Percentiles rank a stretch among this genome's conserved stretches.
phyloP scores from a whole-genome alignment of 2,888 invertebrate species.

The Rhagium mordax region DNA sequence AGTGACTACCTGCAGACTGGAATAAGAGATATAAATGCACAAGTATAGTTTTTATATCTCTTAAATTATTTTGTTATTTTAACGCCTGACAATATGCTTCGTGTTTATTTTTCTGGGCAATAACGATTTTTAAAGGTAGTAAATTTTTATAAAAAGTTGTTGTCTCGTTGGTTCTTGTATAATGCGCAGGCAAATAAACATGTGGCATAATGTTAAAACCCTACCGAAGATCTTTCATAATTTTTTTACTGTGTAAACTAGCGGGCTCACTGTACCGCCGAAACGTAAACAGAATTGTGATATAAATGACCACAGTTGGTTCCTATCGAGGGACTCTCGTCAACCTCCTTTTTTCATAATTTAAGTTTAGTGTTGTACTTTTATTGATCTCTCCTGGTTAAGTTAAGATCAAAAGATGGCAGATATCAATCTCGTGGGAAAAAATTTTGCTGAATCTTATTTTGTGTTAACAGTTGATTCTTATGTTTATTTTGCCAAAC shows the following conservation, averaged over 20 bases:
- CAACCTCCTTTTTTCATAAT: constrained; percentile 60
- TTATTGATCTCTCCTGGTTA: constrained; percentile 63
- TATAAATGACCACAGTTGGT: constrained; percentile 68
- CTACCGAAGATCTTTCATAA: neutral
- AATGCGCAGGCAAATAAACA: neutral
- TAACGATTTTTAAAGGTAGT: neutral
- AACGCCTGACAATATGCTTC: neutral
- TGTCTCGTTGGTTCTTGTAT: neutral
- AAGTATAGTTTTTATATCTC: neutral
- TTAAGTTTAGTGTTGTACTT: constrained; percentile 62
- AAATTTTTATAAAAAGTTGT: neutral
- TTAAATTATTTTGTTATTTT: neutral
- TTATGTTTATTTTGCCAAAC: constrained; percentile 12
- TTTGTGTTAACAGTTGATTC: constrained; percentile 16
- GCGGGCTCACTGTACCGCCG: constrained; percentile 45
- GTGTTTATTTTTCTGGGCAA: neutral
- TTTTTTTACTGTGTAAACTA: constrained; percentile 21
- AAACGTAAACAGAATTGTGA: constrained; percentile 65
- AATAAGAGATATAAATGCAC: neutral
- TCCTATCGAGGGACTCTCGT: constrained; percentile 66
- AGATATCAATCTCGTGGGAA: constrained; percentile 7
- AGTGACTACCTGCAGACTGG: no score
- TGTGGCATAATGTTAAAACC: neutral
- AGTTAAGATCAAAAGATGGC: constrained; percentile 50
- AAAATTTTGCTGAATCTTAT: constrained; percentile 30